Conservation (phyloP, 2,888 invertebrate genomes). For the Phrixothrix hirtus region DNA sequence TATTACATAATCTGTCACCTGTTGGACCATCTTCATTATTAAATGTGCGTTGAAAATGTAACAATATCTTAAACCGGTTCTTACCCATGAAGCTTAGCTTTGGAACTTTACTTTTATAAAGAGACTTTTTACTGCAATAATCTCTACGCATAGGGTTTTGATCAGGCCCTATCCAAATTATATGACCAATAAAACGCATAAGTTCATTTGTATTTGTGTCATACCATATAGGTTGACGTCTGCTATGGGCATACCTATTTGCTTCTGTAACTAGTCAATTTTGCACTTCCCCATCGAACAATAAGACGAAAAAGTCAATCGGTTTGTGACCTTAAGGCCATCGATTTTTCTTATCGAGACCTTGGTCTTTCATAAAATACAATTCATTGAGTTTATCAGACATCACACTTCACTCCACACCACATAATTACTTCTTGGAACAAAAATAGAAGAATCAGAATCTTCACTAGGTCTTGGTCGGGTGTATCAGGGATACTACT, state of each 20-base stretch:
- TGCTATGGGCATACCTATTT: not conserved
- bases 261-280: not conserved
- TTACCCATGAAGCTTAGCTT: not conserved
- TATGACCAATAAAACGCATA: not conserved
- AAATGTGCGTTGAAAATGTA: no score
- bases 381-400: no score
- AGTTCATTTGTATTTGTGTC: not conserved
- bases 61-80: no score
- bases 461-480: not conserved
- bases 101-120: not conserved
- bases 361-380: not conserved
- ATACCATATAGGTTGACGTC: not conserved
- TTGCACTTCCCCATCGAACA: not conserved
- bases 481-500: not conserved
- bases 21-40: not conserved
- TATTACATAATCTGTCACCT: no score
- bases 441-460: no score
- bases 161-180: not conserved
- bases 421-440: no score
- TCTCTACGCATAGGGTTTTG: not conserved
- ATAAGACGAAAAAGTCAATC: not conserved
- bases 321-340: not conserved
- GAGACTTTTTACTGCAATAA: conserved; percentile 1
- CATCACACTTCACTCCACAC: not conserved
- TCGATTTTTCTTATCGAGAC: not conserved